Evolutionary conservation across 1,140 invertebrate species (phyloP).

Genomic region (Heliconius hewitsoni): DNA sequence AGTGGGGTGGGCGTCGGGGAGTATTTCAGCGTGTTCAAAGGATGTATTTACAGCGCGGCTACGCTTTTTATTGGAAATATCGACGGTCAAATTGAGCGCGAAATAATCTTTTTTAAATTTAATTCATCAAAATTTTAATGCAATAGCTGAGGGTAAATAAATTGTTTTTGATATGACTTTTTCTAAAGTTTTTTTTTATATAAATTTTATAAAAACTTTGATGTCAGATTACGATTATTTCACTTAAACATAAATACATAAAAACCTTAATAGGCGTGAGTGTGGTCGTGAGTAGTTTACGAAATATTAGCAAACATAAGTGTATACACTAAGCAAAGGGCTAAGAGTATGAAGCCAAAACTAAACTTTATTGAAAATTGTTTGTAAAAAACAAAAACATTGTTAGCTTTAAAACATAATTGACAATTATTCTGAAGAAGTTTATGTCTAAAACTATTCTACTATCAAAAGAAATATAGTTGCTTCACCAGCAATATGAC

Average conservation of each 20-base stretch:
- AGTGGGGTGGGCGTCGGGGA: slow-evolving; percentile 8
- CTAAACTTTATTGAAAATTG: too few species aligned
- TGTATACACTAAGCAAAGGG: too few species aligned
- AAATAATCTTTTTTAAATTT: neutral
- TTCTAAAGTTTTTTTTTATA: too few species aligned
- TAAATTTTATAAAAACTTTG: neutral
- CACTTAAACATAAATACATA: neutral
- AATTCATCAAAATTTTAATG: neutral
- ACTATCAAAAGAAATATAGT: neutral
- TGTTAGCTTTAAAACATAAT: too few species aligned
- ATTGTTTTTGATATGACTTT: too few species aligned
- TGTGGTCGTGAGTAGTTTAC: neutral
- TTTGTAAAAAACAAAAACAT: too few species aligned
- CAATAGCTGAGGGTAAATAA: too few species aligned
- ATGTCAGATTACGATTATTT: neutral
- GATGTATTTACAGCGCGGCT: slow-evolving; percentile 14
- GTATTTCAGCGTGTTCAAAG: neutral
- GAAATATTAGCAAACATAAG: neutral
- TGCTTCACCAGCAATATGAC: neutral
- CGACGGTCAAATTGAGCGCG: neutral
- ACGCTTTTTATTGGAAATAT: slow-evolving; percentile 27
- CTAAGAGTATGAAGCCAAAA: too few species aligned
- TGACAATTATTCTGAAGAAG: too few species aligned
- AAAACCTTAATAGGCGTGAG: neutral
- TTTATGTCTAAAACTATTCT: too few species aligned